These are phyloP conservation scores for Trinorchestia longiramus DNA, from an alignment of 1,140 invertebrate genomes.

Conservation along the genomic window DNA sequence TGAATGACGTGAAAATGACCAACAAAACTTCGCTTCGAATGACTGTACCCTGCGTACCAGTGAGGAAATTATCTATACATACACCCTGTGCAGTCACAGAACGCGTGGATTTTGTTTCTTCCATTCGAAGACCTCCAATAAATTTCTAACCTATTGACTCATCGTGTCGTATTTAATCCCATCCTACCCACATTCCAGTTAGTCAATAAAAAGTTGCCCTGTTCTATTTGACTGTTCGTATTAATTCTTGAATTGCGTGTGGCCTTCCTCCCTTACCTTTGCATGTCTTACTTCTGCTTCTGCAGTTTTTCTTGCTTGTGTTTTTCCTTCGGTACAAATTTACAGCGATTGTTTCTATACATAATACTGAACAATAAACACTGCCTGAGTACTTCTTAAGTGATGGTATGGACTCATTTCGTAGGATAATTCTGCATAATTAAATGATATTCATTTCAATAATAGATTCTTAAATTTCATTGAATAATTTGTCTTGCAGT, in stretches of 20 bases:
- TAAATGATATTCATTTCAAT: not conserved
- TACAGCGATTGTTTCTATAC: not conserved
- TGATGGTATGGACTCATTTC: not conserved
- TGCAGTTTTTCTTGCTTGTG: not conserved
- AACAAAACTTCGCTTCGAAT: not conserved
- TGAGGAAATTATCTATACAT: not conserved
- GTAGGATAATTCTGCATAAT: not conserved
- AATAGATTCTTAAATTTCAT: too few species aligned
- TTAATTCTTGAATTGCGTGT: not conserved
- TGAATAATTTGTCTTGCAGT: too few species aligned
- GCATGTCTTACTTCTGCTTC: not conserved
- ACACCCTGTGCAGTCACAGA: too few species aligned
- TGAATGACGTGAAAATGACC: not conserved
- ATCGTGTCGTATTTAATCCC: not conserved
- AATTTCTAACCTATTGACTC: not conserved
- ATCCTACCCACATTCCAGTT: not conserved
- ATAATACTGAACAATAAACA: not conserved
- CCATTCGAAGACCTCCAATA: not conserved
- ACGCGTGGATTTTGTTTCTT: not conserved
- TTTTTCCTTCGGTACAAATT: not conserved
- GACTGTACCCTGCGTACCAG: too few species aligned
- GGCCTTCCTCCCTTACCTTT: not conserved
- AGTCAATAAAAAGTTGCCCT: not conserved
- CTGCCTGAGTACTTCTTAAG: not conserved
- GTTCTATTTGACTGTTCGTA: not conserved